A percentile compares a stretch with the other conserved stretches of the same genome.
Evolutionary conservation across 2,888 invertebrate species (phyloP).

Genomic region (Amiota communis): DNA sequence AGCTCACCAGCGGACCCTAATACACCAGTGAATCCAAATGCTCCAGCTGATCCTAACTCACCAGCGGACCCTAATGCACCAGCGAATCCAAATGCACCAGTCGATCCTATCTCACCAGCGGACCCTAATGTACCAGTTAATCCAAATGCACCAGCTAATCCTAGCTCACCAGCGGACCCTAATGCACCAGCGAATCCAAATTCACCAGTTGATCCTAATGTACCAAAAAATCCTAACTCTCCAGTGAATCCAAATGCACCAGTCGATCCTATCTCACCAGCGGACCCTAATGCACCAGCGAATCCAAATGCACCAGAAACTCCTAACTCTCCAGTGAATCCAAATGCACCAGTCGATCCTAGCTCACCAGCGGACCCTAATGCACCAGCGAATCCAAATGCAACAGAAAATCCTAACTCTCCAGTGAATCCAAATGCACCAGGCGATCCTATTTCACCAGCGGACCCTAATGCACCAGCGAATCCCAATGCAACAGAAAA

Average conservation of each 20-base stretch:
- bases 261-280: neutral
- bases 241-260: slow-evolving; percentile 23
- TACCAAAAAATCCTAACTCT: too few species aligned
- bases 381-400: slow-evolving; percentile 30
- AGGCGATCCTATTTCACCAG: slow-evolving; percentile 21
- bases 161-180: slow-evolving; percentile 26
- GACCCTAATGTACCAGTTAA: slow-evolving; percentile 32
- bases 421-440: slow-evolving; percentile 33
- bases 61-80: slow-evolving; percentile 36
- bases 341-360: slow-evolving; percentile 31
- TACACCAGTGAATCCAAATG: slow-evolving; percentile 30
- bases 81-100: slow-evolving; percentile 32
- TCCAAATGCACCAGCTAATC: slow-evolving; percentile 26
- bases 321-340: too few species aligned
- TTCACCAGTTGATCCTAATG: slow-evolving; percentile 34
- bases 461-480: slow-evolving; percentile 19
- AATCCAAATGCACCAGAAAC: slow-evolving; percentile 36
- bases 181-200: slow-evolving; percentile 28
- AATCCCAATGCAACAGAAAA: too few species aligned
- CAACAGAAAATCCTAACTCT: too few species aligned
- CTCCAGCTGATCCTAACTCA: slow-evolving; percentile 33
- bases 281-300: slow-evolving; percentile 16
- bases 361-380: slow-evolving; percentile 24
- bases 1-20: slow-evolving; percentile 31
- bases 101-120: slow-evolving; percentile 30